Evolutionary conservation across 2,888 invertebrate species (phyloP).

Genomic region (Ophion slaviceki): DNA sequence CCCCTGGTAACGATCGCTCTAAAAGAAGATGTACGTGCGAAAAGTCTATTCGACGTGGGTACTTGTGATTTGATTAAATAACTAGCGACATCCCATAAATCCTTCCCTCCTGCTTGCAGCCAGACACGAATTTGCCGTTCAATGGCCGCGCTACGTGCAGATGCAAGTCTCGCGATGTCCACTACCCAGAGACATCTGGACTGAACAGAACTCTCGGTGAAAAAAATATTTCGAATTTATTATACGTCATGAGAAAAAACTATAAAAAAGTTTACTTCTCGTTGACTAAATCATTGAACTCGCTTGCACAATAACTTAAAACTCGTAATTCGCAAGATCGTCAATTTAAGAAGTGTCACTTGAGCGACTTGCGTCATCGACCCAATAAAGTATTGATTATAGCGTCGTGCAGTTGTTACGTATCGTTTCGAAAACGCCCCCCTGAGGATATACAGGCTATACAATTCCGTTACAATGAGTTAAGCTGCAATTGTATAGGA

Average conservation of each 20-base stretch:
- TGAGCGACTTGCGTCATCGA: slow-evolving; percentile 32
- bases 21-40: slow-evolving; percentile 63
- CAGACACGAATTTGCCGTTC: slow-evolving; percentile 16
- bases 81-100: slow-evolving; percentile 78
- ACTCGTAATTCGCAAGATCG: no score
- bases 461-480: no score
- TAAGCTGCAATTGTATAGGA: no score
- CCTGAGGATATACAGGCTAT: no score
- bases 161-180: neutral
- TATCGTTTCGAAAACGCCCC: no score
- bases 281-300: neutral
- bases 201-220: neutral
- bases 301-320: neutral
- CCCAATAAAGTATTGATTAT: no score
- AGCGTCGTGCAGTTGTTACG: no score
- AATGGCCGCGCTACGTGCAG: slow-evolving; percentile 16
- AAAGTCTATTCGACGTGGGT: slow-evolving; percentile 70
- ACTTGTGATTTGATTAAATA: slow-evolving; percentile 75
- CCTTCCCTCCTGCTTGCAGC: slow-evolving; percentile 62
- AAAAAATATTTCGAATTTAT: neutral
- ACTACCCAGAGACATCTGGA: neutral
- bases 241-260: neutral
- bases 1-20: slow-evolving; percentile 36
- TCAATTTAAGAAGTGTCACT: neutral
- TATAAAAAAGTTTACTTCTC: no score